Conservation (phyloP, 2,888 invertebrate genomes). For the Zygogramma bicolorata region DNA sequence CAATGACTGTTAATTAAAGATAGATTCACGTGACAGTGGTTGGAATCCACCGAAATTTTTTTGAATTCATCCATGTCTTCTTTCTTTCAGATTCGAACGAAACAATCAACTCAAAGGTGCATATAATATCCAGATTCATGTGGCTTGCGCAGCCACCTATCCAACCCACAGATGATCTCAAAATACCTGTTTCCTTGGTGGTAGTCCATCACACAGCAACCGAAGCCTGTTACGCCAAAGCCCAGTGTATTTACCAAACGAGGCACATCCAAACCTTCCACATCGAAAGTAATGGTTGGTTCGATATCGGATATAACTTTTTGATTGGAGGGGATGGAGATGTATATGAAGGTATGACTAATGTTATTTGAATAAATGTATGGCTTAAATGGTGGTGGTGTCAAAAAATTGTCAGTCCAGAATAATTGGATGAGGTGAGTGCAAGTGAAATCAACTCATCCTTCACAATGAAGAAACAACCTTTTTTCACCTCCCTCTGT, state of each 20-base stretch:
- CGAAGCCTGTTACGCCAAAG: slow-evolving; percentile 70
- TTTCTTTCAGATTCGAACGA: slow-evolving; percentile 26
- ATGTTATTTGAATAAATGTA: not conserved
- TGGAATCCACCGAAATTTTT: too few species aligned
- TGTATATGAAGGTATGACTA: slow-evolving; percentile 73
- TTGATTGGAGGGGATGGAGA: slow-evolving; percentile 84
- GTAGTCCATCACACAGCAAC: slow-evolving; percentile 78
- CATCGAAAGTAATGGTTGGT: slow-evolving; percentile 74
- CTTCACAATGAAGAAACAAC: too few species aligned
- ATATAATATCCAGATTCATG: slow-evolving; percentile 37
- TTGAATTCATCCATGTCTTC: too few species aligned
- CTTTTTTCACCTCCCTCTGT: too few species aligned
- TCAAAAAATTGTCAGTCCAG: too few species aligned
- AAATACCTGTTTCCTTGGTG: slow-evolving; percentile 70
- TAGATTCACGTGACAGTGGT: too few species aligned
- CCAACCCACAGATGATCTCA: slow-evolving; percentile 52
- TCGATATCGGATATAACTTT: slow-evolving; percentile 83
- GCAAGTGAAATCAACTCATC: too few species aligned
- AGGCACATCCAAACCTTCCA: slow-evolving; percentile 76
- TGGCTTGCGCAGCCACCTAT: slow-evolving; percentile 78
- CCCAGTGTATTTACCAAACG: slow-evolving; percentile 36
- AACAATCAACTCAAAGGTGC: slow-evolving; percentile 28
- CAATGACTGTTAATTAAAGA: too few species aligned
- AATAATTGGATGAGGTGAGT: too few species aligned
- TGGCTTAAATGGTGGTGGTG: too few species aligned